A percentile compares a stretch with the other conserved stretches of the same genome.
Conservation (phyloP, 2,888 invertebrate species). For the Tethea ocularis region DNA sequence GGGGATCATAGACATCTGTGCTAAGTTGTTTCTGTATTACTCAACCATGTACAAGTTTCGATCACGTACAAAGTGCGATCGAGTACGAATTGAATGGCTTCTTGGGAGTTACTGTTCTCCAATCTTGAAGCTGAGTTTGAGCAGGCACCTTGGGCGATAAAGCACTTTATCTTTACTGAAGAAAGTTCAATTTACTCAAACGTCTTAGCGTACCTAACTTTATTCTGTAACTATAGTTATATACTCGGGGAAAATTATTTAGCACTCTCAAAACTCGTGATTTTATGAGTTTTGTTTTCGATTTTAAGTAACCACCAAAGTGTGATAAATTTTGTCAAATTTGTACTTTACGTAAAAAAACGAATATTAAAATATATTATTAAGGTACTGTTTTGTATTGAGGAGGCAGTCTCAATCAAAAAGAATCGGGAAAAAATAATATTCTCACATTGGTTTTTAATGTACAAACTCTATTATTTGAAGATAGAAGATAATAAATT, state of each 20-base stretch:
- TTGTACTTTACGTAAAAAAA: no score
- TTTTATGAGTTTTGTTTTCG: neutral
- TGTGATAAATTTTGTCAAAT: no score
- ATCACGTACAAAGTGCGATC: constrained; percentile 60
- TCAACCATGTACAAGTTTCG: constrained; percentile 47
- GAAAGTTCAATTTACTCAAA: constrained; percentile 43
- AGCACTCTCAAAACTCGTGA: neutral
- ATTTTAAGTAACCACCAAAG: neutral
- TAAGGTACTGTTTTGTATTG: no score
- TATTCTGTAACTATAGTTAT: constrained; percentile 33
- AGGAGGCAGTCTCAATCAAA: no score
- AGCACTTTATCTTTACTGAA: constrained; percentile 30
- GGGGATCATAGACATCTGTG: constrained; percentile 45
- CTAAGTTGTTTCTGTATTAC: constrained; percentile 46
- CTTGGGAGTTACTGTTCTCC: constrained; percentile 29
- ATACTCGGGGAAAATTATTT: constrained; percentile 13
- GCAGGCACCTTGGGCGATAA: constrained; percentile 31
- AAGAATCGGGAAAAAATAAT: neutral
- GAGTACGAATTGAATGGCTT: constrained; percentile 55
- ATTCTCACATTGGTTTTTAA: no score
- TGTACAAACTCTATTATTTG: neutral
- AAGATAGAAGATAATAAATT: neutral
- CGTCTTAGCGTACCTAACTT: constrained; percentile 28
- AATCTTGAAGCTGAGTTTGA: constrained; percentile 23
- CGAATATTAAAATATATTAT: no score